Evolutionary conservation across 1,140 invertebrate genomes (phyloP).

Genomic region (Drosophila navojoa): DNA sequence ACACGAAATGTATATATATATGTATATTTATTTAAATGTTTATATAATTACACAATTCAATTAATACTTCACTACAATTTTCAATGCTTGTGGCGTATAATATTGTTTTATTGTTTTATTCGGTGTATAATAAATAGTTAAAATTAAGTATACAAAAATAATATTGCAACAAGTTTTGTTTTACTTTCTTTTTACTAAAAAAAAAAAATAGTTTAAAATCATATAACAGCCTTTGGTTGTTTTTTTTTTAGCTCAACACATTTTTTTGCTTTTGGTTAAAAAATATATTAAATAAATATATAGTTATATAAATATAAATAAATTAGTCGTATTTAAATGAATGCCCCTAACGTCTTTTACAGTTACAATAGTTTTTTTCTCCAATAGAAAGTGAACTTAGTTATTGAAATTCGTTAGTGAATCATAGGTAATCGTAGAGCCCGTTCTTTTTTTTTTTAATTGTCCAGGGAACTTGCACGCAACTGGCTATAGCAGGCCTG

Average conservation of each 20-base stretch:
- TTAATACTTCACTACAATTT: conserved; percentile 60
- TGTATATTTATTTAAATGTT: conserved; percentile 19
- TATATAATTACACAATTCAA: conserved; percentile 39
- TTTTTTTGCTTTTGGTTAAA: conserved; percentile 53
- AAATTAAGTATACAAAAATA: conserved; percentile 56
- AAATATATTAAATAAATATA: conserved; percentile 48
- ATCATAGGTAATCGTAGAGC: neutral
- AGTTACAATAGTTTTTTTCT: conserved; percentile 14
- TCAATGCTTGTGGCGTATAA: conserved; percentile 54
- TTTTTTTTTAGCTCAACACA: conserved; percentile 44
- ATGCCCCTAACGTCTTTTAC: conserved; percentile 57
- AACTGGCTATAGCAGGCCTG: conserved; percentile 89
- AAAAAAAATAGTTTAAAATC: conserved; percentile 62
- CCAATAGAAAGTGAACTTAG: conserved; percentile 29
- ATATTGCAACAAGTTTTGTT: conserved; percentile 65
- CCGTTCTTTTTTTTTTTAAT: conserved; percentile 46
- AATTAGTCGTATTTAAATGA: conserved; percentile 47
- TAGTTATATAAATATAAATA: conserved; percentile 33
- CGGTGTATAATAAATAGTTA: conserved; percentile 63
- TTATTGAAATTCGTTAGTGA: conserved; percentile 20
- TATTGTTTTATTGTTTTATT: conserved; percentile 53
- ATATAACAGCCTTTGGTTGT: conserved; percentile 78
- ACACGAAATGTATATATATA: conserved; percentile 26
- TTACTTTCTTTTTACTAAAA: conserved; percentile 28
- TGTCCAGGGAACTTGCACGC: conserved; percentile 70